Base-by-base conservation (phyloP, 2,113 vertebrate species). In the Tapirus terrestris region DNA sequence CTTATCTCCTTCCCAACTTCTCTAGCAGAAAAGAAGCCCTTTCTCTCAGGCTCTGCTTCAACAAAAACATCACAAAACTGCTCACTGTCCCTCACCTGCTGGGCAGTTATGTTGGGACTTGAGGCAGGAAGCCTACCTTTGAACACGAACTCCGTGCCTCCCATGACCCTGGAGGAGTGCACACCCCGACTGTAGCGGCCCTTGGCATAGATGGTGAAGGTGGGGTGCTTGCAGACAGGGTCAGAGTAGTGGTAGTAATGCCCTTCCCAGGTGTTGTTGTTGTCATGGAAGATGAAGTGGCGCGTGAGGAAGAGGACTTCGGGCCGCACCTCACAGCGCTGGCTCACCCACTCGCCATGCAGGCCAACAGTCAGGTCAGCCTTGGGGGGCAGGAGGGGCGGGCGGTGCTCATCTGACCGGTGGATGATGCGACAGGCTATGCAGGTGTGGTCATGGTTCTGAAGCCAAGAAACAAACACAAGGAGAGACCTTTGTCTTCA, bases 241-340 rank as follows among this genome's bases (percentile, higher is more conserved):
- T 99, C 99, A 0, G 99, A 99, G 98, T 99, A 99, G 98, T 99
- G 99, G 98, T 99, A 99, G 98, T 99, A 99, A 98, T 99, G 99
- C 0, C 99, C 99, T 96, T 99, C 99, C 99, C 99, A 99, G 63
- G 99, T 99, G 98, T 99, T 99, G 98, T 99, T 99, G 98, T 99
- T 99, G 98, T 99, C 99, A 0, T 99, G 99, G 99, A 99, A 99
- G 98, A 99, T 98, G 98, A 99, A 99, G 98, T 99, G 99, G 14
- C 99, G 99, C 0, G 99, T 99, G 96, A 99, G 99, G 98, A 99
- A 99, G 95, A 99, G 99, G 39, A 99, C 99, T 96, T 99, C 99
- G 0, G 99, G 99, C 5, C 99, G 99, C 12, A 99, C 99, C 98
- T 99, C 99, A 0, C 99, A 99, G 91, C 99, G 99, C 98, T 99